These are phyloP conservation scores for Nothocercus julius DNA, from an alignment of 2,113 vertebrate species.

Conservation along the genomic window DNA sequence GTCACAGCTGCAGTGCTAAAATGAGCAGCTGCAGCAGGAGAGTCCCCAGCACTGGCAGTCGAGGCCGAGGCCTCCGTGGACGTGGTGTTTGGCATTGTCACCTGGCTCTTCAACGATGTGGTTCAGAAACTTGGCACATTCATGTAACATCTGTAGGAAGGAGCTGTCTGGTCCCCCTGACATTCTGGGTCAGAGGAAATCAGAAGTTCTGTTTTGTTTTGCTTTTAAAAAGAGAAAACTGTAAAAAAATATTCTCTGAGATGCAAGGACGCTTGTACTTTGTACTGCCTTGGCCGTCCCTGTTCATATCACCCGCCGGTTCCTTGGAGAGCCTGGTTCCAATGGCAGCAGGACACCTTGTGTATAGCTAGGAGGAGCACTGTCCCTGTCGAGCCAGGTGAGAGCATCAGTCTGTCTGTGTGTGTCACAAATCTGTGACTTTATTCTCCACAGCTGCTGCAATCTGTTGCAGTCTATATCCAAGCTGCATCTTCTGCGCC, in stretches of 20 bases:
- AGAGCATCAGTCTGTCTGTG: conserved; percentile 43
- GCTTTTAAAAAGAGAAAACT: conserved; percentile 41
- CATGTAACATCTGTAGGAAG: background rate
- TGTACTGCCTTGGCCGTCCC: conserved; percentile 50
- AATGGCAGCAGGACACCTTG: conserved; percentile 52
- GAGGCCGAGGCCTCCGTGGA: background rate
- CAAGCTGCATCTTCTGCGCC: conserved; percentile 98
- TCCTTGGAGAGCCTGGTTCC: conserved; percentile 37
- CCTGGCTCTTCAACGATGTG: background rate
- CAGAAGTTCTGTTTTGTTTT: conserved; percentile 14
- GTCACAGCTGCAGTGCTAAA: background rate
- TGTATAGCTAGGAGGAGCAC: conserved; percentile 11
- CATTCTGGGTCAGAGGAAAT: conserved; percentile 30
- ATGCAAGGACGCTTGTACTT: conserved; percentile 59
- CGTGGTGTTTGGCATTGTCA: background rate
- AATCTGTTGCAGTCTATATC: conserved; percentile 95
- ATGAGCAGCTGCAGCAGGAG: background rate
- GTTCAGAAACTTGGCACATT: conserved; percentile 65
- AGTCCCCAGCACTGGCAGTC: background rate
- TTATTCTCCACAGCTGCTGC: conserved; percentile 98
- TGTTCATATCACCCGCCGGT: background rate
- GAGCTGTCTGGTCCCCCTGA: background rate
- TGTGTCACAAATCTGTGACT: conserved; percentile 94
- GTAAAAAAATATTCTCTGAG: conserved; percentile 75
- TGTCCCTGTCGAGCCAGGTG: conserved; percentile 5